phyloP scores from a whole-genome alignment of 2,888 invertebrate genomes.

The Drosophila siamana region DNA sequence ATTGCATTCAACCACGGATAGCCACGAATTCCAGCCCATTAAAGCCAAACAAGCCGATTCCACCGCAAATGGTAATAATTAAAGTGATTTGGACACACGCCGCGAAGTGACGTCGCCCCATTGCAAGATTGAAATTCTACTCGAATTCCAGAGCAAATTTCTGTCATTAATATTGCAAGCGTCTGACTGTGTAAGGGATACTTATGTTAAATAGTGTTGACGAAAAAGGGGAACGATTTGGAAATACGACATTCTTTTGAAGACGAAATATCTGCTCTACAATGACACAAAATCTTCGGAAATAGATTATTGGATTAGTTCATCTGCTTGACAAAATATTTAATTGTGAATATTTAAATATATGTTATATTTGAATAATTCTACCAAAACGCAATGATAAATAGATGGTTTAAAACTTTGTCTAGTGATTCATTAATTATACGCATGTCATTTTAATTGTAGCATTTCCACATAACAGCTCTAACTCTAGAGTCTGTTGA shows the following conservation, averaged over 20 bases:
- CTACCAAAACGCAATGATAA: too few species aligned
- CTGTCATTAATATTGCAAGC: not conserved
- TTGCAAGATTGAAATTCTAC: not conserved
- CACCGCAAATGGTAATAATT: not conserved
- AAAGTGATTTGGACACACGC: slow-evolving; percentile 1
- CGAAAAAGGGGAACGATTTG: too few species aligned
- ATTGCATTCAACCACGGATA: not conserved
- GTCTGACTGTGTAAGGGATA: not conserved
- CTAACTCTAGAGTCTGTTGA: not conserved
- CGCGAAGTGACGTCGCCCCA: not conserved
- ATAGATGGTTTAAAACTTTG: too few species aligned
- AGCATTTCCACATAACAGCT: not conserved
- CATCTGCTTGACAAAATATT: too few species aligned
- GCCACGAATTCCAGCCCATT: not conserved
- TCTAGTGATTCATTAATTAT: not conserved
- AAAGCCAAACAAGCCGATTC: not conserved
- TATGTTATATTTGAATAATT: too few species aligned
- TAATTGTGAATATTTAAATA: too few species aligned
- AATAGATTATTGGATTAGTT: too few species aligned
- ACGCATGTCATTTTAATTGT: not conserved
- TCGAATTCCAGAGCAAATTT: not conserved
- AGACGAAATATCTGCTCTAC: too few species aligned
- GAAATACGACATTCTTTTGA: too few species aligned
- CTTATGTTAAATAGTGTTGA: not conserved
- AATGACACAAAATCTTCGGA: too few species aligned